Base-by-base conservation (phyloP, 2,888 invertebrate genomes). In the Conistra vaccinii region DNA sequence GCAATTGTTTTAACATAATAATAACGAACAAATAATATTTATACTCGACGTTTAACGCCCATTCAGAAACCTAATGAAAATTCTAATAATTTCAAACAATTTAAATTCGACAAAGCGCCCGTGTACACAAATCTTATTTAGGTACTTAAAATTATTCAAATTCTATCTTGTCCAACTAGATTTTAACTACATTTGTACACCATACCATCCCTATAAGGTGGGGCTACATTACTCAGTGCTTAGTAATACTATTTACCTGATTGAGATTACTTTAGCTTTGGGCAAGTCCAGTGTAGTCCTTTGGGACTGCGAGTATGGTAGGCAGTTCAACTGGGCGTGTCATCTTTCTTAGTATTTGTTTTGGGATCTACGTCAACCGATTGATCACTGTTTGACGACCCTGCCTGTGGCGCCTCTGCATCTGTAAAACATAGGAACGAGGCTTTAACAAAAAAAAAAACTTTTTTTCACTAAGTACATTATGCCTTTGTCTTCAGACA, bases 221-320 rank as follows among this genome's bases (percentile, higher is more conserved):
- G 89, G 91, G 90, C 89, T 91, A 91, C 90, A 87, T 90, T 90
- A 91, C 89, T 93, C 93, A 92, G 92, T 94, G 92, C 93, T 91
- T 91, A 91, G 91, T 93, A 94, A 93, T 93, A 93, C 91, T 94
- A 93, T 85, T 84, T 95, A 94, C 92, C 92, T 92, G 92, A 89
- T 90, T 95, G 96, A 96, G 96, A 95, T 96, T 96, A 95, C 95
- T 92, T 93, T 91, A 93, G 92, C 93, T 95, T 95, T 95, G 95
- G 95, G 93, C 92, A 91, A 94, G 94, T 95, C 95, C 93, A 88
- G 87, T 84, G 88, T 79, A 87, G 92, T 92, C 93, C 90, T 77
- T 76, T 48, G 53, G 85, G 93, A 92, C 92, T 85, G 88, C 81
- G 91, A 88, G 87, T 85, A 86, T 84, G 85, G 70, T 87, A 91